Percentiles rank a stretch among this genome's conserved stretches.
phyloP scores from a whole-genome alignment of 35 echinoderm and acorn worm genomes.

The Anneissia japonica region DNA sequence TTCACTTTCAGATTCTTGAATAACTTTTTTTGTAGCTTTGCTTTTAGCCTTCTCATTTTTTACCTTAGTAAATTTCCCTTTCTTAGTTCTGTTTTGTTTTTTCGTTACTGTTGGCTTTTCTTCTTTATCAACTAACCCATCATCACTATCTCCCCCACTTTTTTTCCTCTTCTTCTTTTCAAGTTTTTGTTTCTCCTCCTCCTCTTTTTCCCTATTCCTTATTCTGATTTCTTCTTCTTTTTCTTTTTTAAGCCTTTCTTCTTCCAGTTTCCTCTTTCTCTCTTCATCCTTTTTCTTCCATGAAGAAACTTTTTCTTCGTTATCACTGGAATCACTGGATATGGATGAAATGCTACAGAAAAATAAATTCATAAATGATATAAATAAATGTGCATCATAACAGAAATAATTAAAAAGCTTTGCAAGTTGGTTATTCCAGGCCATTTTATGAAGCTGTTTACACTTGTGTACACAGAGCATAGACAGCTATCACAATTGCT shows the following conservation, averaged over 20 bases:
- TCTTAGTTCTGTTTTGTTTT: conserved; percentile 22
- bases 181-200: conserved; percentile 67
- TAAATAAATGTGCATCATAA: no score
- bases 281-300: conserved; percentile 61
- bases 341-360: background rate
- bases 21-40: conserved; percentile 2
- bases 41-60: conserved; percentile 69
- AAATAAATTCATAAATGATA: no score
- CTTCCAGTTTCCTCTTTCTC: conserved; percentile 44
- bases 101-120: conserved; percentile 26
- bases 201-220: conserved; percentile 59
- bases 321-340: conserved; percentile 45
- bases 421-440: no score
- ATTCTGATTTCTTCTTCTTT: conserved; percentile 57
- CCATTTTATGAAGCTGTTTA: no score
- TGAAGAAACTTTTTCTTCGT: conserved; percentile 23
- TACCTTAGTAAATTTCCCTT: conserved; percentile 10
- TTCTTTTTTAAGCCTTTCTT: conserved; percentile 54
- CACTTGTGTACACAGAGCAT: no score
- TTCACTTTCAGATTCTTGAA: background rate
- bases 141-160: conserved; percentile 35
- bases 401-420: no score
- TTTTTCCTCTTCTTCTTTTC: conserved; percentile 79
- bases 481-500: no score
- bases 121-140: background rate